Base-by-base conservation (phyloP, 2,113 vertebrate species). In the Alligator mississippiensis region DNA sequence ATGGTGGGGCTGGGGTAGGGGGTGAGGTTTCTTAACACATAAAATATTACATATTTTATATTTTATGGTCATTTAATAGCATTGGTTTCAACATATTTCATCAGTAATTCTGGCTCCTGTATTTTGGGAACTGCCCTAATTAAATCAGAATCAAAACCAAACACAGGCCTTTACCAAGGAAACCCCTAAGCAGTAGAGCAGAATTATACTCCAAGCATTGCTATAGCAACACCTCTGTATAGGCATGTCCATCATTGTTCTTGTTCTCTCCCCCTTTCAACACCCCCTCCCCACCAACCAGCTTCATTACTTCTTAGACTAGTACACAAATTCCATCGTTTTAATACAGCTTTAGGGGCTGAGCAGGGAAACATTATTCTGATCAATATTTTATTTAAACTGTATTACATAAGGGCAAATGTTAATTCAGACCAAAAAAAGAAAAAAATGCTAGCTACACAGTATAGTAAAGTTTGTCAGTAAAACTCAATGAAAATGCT, bases 71-170 rank as follows among this genome's bases (percentile, higher is more conserved):
- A 89, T 96, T 96, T 89, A 70, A 90, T 34, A 58, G 93, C 87
- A 91, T 95, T 86, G 92, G 88, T 95, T 97, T 96, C 81, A 96
- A 95, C 97, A 98, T 98, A 81, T 84, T 87, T 92, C 60, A 34
- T 94, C 90, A 87, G 85, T 84, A 96, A 90, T 88, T 66, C 85
- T 93, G 87, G 96, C 93, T 95, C 97, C 92, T 95, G 57, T 80
- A 80, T 96, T 97, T 97, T 92, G 94, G 57, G 92, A 91, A 77
- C 93, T 95, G 94, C 76, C 76, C 72, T 91, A 92, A 97, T 98
- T 97, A 95, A 85, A 17, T 79, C 60, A 92, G 81, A 63, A 84
- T 77, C 59, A 92, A 74, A 63, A 77, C 75, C 85, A 97, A 96
- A 97, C 89, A 96, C 84, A 93, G 92, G 87, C 85, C 77, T 97